Percentiles rank a stretch among this genome's conserved stretches.
Evolutionary conservation across 2,113 vertebrate species (phyloP).

Genomic region (Phoenicopterus ruber): DNA sequence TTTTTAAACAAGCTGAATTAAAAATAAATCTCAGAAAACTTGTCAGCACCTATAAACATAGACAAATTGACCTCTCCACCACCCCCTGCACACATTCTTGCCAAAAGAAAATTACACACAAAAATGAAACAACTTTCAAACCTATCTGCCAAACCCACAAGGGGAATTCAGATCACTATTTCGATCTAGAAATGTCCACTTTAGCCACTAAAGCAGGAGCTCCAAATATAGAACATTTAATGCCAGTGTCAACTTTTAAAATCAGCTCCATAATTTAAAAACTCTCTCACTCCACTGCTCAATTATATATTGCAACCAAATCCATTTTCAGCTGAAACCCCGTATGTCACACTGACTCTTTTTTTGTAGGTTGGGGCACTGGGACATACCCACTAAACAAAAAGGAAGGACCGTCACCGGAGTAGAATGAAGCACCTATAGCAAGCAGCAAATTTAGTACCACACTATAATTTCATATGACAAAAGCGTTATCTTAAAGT

Average conservation of each 20-base stretch:
- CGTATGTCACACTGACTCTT: neutral
- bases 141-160: conserved; percentile 24
- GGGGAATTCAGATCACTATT: conserved; percentile 50
- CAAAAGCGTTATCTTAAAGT: neutral
- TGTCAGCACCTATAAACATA: conserved; percentile 40
- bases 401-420: neutral
- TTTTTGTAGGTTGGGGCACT: neutral
- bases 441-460: neutral
- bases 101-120: conserved; percentile 49
- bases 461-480: neutral
- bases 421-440: neutral
- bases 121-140: neutral
- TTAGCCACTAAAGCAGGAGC: neutral
- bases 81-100: neutral
- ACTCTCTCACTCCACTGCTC: neutral
- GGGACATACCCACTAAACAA: neutral
- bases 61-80: conserved; percentile 34
- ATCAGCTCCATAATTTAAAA: conserved; percentile 27
- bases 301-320: conserved; percentile 14
- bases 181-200: conserved; percentile 18
- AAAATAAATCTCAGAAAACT: conserved; percentile 21
- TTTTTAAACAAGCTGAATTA: conserved; percentile 24
- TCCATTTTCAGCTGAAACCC: neutral
- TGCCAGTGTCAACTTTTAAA: neutral
- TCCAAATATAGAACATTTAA: conserved; percentile 26